Conservation (phyloP, 2,888 invertebrate species). For the Diadromus collaris region DNA sequence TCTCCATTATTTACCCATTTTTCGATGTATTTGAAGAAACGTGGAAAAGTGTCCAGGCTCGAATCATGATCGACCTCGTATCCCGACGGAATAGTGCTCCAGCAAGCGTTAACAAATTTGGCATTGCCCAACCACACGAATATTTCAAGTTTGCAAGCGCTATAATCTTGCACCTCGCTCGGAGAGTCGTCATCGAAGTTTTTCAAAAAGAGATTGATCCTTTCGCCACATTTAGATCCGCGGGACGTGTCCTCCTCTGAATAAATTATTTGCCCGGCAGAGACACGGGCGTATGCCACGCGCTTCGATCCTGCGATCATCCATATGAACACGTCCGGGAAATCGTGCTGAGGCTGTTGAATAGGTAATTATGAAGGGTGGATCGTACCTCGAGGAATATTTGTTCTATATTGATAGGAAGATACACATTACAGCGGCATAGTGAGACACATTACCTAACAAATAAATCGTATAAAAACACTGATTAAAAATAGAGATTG, state of each 20-base stretch:
- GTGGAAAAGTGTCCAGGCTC: conserved; percentile 71
- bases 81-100: conserved; percentile 75
- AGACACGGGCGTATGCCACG: conserved; percentile 81
- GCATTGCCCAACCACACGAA: conserved; percentile 77
- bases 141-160: conserved; percentile 75
- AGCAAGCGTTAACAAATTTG: conserved; percentile 71
- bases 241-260: conserved; percentile 79
- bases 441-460: neutral
- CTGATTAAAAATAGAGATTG: neutral
- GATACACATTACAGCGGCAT: neutral
- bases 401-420: neutral
- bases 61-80: conserved; percentile 70
- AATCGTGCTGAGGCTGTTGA: conserved; percentile 81
- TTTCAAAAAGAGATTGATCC: conserved; percentile 74
- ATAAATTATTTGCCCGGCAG: conserved; percentile 80
- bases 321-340: conserved; percentile 84
- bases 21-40: conserved; percentile 72
- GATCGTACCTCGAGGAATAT: neutral
- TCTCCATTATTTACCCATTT: conserved; percentile 66
- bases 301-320: conserved; percentile 81
- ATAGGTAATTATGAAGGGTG: conserved; percentile 37
- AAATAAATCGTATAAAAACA: neutral
- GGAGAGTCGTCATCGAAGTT: conserved; percentile 60
- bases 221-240: conserved; percentile 81
- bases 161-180: conserved; percentile 62